Evolutionary conservation across 1,140 invertebrate genomes (phyloP), one percentile per base, ranked within the genome.

Genomic region (Helicoverpa armigera): DNA sequence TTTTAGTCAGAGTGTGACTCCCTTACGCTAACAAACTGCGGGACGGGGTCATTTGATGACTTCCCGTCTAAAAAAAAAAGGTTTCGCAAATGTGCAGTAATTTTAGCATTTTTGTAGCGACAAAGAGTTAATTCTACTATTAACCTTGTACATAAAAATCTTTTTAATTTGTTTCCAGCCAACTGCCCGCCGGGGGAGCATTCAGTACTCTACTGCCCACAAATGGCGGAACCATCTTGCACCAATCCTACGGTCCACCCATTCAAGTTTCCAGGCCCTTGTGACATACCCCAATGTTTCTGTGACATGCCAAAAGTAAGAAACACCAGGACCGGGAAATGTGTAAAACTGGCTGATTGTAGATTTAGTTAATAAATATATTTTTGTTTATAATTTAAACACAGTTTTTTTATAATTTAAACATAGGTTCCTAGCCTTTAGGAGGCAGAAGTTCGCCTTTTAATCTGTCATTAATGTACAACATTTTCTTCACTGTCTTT

Each of bases 191-290:
- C 80, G 1, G 91, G 89, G 7, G 91, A 93, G 50, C 90, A 93
- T 23, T 92, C 89, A 9, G 91, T 93, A 0, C 81, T 93, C 2
- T 92, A 92, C 84, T 93, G 91, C 18, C 90, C 91, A 2, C 84
- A 83, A 18, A 81, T 31, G 13, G 88, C 87, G 0, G 91, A 93
- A 60, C 90, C 91, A 0, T 82, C 84, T 0, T 93, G 91, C 73
- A 84, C 86, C 63, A 90, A 87, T 35, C 89, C 84, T 5, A 86
- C 69, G 1, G 83, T 91, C 3, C 89, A 92, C 56, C 79, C 88
- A 1, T 50, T 85, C 35, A n/a, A 23, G n/a, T 13, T 23, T 53
- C 5, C n/a, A 13, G 23, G 14, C 23, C 53, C 10, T 81, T 93
- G 91, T 50, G 90, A 82, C 63, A 83, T 91, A 9, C 89, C 91